Evolutionary conservation across 2,113 vertebrate species (phyloP).

Genomic region (Chamaea fasciata): DNA sequence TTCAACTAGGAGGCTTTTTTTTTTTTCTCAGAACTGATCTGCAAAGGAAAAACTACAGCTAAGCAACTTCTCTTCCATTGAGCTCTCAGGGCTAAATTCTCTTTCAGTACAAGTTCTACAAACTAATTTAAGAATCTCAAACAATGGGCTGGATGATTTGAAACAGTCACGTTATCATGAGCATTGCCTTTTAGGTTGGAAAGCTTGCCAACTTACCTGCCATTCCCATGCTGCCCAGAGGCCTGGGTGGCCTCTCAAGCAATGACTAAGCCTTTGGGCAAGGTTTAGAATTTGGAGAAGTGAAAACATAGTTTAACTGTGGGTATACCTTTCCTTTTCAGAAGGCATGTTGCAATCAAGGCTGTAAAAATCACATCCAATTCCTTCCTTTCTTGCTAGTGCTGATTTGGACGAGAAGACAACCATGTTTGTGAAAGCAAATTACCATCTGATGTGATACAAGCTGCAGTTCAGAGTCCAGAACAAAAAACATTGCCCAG

Average conservation of each 20-base stretch:
- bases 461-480: not conserved
- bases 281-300: not conserved
- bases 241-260: not conserved
- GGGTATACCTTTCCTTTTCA: not conserved
- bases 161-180: rapidly evolving
- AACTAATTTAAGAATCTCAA: conserved; percentile 29
- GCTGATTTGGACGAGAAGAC: not conserved
- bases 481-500: not conserved
- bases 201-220: not conserved
- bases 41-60: conserved; percentile 20
- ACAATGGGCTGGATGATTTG: not conserved
- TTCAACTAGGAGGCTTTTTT: not conserved
- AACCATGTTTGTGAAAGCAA: not conserved
- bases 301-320: not conserved
- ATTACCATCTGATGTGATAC: not conserved
- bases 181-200: not conserved
- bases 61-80: conserved; percentile 23
- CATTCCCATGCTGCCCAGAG: not conserved
- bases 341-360: not conserved
- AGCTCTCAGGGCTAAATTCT: not conserved
- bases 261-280: not conserved
- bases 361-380: not conserved
- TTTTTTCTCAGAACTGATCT: conserved; percentile 23
- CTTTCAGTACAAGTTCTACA: not conserved
- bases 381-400: not conserved